Evolutionary conservation across 2,888 invertebrate genomes (phyloP).

Genomic region (Sympetrum striolatum): DNA sequence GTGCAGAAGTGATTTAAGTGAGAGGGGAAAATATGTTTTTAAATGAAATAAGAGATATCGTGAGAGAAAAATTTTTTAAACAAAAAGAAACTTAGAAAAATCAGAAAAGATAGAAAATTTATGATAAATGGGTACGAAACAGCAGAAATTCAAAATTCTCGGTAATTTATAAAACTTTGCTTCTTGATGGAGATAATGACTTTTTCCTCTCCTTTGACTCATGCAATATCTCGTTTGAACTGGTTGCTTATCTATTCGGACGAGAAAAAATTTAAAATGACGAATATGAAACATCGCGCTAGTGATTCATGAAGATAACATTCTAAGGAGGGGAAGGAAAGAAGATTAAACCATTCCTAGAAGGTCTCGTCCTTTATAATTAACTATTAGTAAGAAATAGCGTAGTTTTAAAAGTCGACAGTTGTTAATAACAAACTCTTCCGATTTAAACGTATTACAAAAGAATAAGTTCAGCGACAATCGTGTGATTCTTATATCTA

Average conservation of each 20-base stretch:
- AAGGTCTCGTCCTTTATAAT: neutral
- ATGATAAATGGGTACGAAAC: too few species aligned
- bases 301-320: conserved; percentile 5
- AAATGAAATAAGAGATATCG: too few species aligned
- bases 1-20: too few species aligned
- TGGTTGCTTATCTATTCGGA: neutral
- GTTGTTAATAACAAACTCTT: neutral
- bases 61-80: too few species aligned
- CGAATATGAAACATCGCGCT: neutral
- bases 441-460: neutral
- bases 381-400: too few species aligned
- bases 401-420: neutral
- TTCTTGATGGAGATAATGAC: neutral
- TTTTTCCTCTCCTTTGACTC: neutral
- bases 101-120: too few species aligned
- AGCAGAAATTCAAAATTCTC: neutral
- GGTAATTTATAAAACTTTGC: neutral
- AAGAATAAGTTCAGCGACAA: neutral
- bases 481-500: too few species aligned
- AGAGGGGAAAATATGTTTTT: too few species aligned
- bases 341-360: neutral
- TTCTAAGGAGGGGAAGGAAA: neutral
- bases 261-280: neutral
- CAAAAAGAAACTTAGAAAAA: too few species aligned
- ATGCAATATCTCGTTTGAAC: neutral